These are phyloP conservation scores for Drosophila melanogaster DNA, from an alignment of 1,140 invertebrate genomes.

Conservation along the genomic window DNA sequence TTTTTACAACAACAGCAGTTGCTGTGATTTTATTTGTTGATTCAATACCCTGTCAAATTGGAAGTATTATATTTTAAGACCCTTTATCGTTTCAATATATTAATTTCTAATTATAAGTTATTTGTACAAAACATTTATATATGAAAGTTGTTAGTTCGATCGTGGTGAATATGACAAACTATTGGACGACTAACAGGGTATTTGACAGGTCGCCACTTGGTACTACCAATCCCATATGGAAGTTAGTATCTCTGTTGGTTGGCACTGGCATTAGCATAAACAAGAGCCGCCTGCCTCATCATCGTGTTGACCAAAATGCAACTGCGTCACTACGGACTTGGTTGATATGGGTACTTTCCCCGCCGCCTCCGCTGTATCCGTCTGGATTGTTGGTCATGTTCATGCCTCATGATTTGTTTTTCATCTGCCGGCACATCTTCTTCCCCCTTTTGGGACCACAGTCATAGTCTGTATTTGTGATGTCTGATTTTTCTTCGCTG, in stretches of 20 bases:
- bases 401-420: conserved; percentile 70
- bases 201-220: neutral
- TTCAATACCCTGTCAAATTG: conserved; percentile 20
- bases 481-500: conserved; percentile 42
- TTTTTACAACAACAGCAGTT: conserved; percentile 20
- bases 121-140: too few species aligned
- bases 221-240: neutral
- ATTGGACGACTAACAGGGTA: neutral
- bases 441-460: neutral
- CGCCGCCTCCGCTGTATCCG: conserved; percentile 18
- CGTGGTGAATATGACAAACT: neutral
- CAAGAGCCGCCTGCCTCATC: conserved; percentile 59
- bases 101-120: too few species aligned
- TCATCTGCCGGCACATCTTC: conserved; percentile 38
- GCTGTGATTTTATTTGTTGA: conserved; percentile 27
- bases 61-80: neutral
- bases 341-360: conserved; percentile 26
- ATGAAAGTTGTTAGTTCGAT: neutral
- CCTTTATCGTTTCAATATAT: neutral
- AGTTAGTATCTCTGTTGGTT: conserved; percentile 23
- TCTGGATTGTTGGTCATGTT: conserved; percentile 54
- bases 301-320: conserved; percentile 67
- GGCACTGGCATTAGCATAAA: conserved; percentile 63
- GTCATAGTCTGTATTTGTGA: conserved; percentile 1
- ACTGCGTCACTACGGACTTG: conserved; percentile 64